A percentile compares a stretch with the other conserved stretches of the same genome.
These are phyloP conservation scores for Sitophilus oryzae DNA, from an alignment of 1,140 invertebrate genomes.

Conservation along the genomic window DNA sequence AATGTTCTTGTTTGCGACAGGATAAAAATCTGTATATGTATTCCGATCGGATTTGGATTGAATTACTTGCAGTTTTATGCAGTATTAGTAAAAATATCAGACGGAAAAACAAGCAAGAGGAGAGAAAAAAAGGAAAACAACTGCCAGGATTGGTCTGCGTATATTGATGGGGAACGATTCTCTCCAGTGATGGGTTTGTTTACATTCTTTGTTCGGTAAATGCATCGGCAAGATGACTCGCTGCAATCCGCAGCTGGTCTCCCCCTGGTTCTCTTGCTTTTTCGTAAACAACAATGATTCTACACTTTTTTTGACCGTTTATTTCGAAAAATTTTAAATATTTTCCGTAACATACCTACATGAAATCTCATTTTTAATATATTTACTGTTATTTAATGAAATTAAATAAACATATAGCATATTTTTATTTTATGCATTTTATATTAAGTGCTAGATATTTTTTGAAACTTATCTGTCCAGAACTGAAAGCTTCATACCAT, in stretches of 20 bases:
- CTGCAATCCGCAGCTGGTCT: constrained; percentile 21
- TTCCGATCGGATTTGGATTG: not conserved
- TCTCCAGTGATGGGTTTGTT: constrained; percentile 24
- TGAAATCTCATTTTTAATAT: too few relatives aligned
- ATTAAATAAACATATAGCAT: too few relatives aligned
- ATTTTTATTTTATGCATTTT: too few relatives aligned
- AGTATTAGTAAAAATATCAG: constrained; percentile 18
- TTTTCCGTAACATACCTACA: too few relatives aligned
- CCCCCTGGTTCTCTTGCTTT: constrained; percentile 10
- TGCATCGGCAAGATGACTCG: constrained; percentile 26
- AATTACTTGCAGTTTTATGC: constrained; percentile 11
- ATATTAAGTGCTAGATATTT: too few relatives aligned
- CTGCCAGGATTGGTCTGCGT: constrained; percentile 10
- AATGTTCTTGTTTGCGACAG: not conserved
- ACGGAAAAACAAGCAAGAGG: constrained; percentile 22
- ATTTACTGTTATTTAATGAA: too few relatives aligned
- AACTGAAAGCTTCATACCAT: too few relatives aligned
- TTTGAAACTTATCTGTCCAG: too few relatives aligned
- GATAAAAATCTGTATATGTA: too few relatives aligned
- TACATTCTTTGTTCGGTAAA: constrained; percentile 22
- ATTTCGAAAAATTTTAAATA: not conserved
- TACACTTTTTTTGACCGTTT: not conserved
- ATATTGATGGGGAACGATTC: constrained; percentile 18
- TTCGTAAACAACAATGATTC: constrained; percentile 24
- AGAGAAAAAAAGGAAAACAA: constrained; percentile 18